Base-by-base conservation (phyloP, 1,140 invertebrate species). In the Hylaeus anthracinus region DNA sequence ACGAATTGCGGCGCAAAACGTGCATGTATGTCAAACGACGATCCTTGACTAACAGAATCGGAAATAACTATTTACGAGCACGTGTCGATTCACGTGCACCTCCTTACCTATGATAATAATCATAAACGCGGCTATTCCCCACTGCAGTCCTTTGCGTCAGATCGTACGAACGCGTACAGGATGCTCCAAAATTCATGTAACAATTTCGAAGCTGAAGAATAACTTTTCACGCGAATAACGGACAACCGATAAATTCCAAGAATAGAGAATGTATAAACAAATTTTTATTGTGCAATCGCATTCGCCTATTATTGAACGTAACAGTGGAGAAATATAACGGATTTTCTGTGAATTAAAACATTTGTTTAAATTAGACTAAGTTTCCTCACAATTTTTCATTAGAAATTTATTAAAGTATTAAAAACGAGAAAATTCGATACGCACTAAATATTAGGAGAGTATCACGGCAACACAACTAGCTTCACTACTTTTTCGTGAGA, bases 1-100 rank as follows among this genome's bases (percentile, higher is more conserved):
- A 67, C 45, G 6, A 45, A 26, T 37, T 3, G 45, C 65, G 45
- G 45, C 8, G n/a, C 26, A 53, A 26, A 67, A 2, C 55, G 55
- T 14, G 2, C 12, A 67, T 26, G 65, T 75, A 43, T 8, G 9
- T 61, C 48, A 69, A 76, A 70, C 60, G 43, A 60, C 37, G 43
- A 79, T 65, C 51, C 72, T 64, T 12, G 39, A 41, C 26, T 15
- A 55, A 5, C 41, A 37, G 37, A 61, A 53, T 80, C 15, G 39
- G 64, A 75, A 66, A 66, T 67, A 66, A 66, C 26, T 41, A 39
- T 80, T 66, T 43, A 41, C 43, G 43, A 63, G 63, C 72, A 73
- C 60, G 61, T 56, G 51, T n/a, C 39, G 37, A 3, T 9, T 37
- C 71, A 80, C 65, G 79, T 69, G 48, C 63, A 6, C n/a, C 39